phyloP scores from a whole-genome alignment of 2,888 invertebrate genomes.

The Drosophila flavopinicola region DNA sequence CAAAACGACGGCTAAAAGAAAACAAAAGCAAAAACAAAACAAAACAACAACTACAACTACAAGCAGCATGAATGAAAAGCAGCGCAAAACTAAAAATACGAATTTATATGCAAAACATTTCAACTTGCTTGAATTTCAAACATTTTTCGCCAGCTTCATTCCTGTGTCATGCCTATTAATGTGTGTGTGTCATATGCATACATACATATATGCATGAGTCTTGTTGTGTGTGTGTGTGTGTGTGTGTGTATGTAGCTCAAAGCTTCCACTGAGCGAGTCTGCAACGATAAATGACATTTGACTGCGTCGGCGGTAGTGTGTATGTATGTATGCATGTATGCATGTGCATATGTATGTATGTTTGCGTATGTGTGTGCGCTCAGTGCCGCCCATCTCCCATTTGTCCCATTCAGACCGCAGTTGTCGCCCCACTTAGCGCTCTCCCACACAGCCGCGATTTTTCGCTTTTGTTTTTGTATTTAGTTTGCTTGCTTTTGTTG shows the following conservation, averaged over 20 bases:
- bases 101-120: constrained; percentile 72
- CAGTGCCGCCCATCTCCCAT: constrained; percentile 37
- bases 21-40: constrained; percentile 36
- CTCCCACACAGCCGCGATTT: constrained; percentile 39
- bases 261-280: constrained; percentile 44
- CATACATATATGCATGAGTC: neutral
- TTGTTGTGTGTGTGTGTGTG: constrained; percentile 11
- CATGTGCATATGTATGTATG: constrained; percentile 2
- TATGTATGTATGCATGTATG: constrained; percentile 1
- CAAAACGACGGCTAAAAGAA: constrained; percentile 29
- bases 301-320: constrained; percentile 37
- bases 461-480: constrained; percentile 5
- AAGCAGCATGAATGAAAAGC: constrained; percentile 58
- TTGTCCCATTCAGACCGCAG: constrained; percentile 46
- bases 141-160: constrained; percentile 58
- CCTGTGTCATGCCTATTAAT: constrained; percentile 46
- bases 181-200: constrained; percentile 15
- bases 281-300: constrained; percentile 57
- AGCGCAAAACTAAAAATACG: constrained; percentile 56
- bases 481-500: constrained; percentile 12
- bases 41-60: constrained; percentile 24
- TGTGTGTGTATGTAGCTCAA: constrained; percentile 40
- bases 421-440: constrained; percentile 54
- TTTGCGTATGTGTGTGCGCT: constrained; percentile 19
- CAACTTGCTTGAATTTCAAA: constrained; percentile 65